Base-by-base conservation (phyloP, 2,113 vertebrate genomes). In the Chaetodon auriga region DNA sequence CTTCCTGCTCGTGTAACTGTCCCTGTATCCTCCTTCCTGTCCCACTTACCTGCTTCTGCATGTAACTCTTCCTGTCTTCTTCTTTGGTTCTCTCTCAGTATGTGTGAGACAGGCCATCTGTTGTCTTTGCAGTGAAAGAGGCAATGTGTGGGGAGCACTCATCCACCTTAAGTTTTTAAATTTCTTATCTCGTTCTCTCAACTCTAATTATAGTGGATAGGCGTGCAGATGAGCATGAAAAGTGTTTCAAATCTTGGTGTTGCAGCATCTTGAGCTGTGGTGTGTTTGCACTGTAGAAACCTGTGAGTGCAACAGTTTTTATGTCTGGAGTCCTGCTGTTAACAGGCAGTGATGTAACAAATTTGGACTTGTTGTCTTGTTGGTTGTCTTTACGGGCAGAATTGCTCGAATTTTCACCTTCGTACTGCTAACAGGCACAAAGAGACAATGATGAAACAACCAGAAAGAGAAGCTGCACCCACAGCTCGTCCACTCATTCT, bases 61-160 rank as follows among this genome's bases (percentile, higher is more conserved):
- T 36, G 9, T 15, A 38, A n/a, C 38, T 78, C 25, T 36, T 63
- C 35, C 68, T 36, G n/a, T 81, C 58, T 58, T n/a, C 25, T 21
- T 21, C 36, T 55, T 83, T 87, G 65, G 62, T 83, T 81, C 68
- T 65, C 82, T 80, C 45, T 54, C 73, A 11, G 4, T 21, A 66
- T 75, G 62, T 79, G 38, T 35, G 70, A 21, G 54, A 64, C 41
- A 23, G 49, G 21, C 84, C 84, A 85, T 88, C 80, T 84, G 84
- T 76, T 84, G 78, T 58, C 63, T 62, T 30, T 51, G 15, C 66
- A n/a, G 41, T 30, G 43, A 58, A 75, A 23, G 21, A 64, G 61
- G 53, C 36, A 38, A 41, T 0, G 57, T 57, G 51, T 58, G 21
- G 61, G 19, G 49, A 66, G 73, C 65, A 41, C 48, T 80, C 46